Conservation (phyloP, 2,888 invertebrate species). For the Branchipolynoe longqiensis region DNA sequence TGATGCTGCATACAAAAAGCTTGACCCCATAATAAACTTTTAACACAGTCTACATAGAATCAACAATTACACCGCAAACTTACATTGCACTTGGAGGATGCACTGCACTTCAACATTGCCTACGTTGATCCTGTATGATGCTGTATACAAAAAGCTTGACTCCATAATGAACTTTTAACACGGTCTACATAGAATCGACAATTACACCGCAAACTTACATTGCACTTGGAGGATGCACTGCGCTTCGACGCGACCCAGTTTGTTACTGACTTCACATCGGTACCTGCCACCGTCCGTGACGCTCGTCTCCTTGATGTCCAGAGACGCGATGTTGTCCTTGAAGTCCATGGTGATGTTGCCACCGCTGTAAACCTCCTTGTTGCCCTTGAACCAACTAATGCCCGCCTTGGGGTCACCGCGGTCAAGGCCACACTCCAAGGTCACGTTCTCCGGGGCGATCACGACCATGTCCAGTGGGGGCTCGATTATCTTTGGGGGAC, state of each 20-base stretch:
- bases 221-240: constrained; percentile 77
- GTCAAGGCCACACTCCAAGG: constrained; percentile 71
- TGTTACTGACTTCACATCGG: constrained; percentile 78
- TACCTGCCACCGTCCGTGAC: constrained; percentile 78
- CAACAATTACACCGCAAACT: no score
- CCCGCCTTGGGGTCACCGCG: constrained; percentile 79
- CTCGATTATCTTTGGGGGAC: constrained; percentile 73
- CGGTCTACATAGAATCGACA: no score
- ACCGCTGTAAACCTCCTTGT: constrained; percentile 57
- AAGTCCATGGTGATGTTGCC: constrained; percentile 47
- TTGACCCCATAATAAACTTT: no score
- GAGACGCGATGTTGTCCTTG: constrained; percentile 66
- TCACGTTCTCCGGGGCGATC: constrained; percentile 62
- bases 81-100: constrained; percentile 78
- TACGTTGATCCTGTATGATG: constrained; percentile 76
- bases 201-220: constrained; percentile 78
- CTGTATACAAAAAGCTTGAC: no score
- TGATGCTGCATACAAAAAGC: no score
- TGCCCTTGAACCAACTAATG: constrained; percentile 66
- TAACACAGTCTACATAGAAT: no score
- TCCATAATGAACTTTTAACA: no score
- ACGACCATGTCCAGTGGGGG: constrained; percentile 65
- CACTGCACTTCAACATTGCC: constrained; percentile 79
- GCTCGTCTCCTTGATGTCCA: constrained; percentile 86
- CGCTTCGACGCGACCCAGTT: constrained; percentile 79